Base-by-base conservation (phyloP, 2,113 vertebrate species). In the Synchiropus splendidus region DNA sequence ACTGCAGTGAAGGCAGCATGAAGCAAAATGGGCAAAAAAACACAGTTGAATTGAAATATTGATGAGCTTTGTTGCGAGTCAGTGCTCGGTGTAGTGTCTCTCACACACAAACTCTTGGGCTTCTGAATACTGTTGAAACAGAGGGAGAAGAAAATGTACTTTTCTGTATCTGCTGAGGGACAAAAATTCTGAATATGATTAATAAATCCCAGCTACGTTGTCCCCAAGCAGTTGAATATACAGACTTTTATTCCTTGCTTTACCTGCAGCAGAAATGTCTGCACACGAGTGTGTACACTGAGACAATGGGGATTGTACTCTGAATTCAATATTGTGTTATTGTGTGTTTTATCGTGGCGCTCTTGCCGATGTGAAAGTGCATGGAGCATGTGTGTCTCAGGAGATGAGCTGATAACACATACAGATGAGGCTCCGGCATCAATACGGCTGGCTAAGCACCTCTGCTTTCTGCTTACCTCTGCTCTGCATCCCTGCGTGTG, bases 401-500 rank as follows among this genome's bases (percentile, higher is more conserved):
- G 81, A 83, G 70, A 77, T 67, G 65, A 62, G 53, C 48, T 68
- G 75, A 80, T 80, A 84, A 80, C 83, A 79, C 67, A 72, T 81
- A 83, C 74, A 83, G 81, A 86, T 84, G 83, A 85, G 76, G 49
- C 65, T 69, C 48, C 50, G 64, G 71, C 59, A 70, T 63, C 58
- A 63, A 80, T 83, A 73, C 43, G 65, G 79, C 79, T 83, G 73
- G 78, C 80, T 85, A 86, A 86, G 84, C 84, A 79, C 63, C 69
- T 82, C 72, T 76, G 65, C 43, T 80, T 85, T 84, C 75, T 85
- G 84, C 83, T 86, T 82, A 84, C 75, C 72, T 74, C 35, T 58
- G 78, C 77, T 76, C 43, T 46, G 64, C 36, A 42, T 57, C 61
- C 63, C 56, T 16, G n/a, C 57, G 60, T 63, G 61, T 54, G 52